phyloP scores from a whole-genome alignment of 2,888 invertebrate genomes.

The Elaeidobius kamerunicus region DNA sequence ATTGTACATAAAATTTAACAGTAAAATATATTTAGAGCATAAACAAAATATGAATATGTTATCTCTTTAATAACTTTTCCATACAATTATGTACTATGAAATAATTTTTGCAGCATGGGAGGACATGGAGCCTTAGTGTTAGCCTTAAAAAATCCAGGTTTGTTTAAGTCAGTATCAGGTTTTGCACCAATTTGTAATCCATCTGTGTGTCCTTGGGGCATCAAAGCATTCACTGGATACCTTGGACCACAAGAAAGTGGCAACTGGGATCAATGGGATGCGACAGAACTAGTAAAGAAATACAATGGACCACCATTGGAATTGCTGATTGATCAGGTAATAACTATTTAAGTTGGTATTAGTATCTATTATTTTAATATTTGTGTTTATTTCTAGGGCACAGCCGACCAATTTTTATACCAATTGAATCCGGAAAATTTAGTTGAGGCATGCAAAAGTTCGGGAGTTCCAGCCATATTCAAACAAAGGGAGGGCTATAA shows the following conservation, averaged over 20 bases:
- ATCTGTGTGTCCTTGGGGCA: slow-evolving; percentile 79
- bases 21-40: too few species aligned
- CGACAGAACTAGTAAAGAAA: slow-evolving; percentile 73
- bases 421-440: slow-evolving; percentile 84
- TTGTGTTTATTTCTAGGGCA: slow-evolving; percentile 64
- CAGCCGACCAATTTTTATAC: slow-evolving; percentile 74
- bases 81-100: too few species aligned
- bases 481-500: slow-evolving; percentile 85
- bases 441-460: slow-evolving; percentile 66
- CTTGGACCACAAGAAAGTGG: slow-evolving; percentile 65
- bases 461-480: slow-evolving; percentile 65
- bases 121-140: slow-evolving; percentile 94
- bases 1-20: too few species aligned
- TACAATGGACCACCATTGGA: slow-evolving; percentile 83
- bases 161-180: slow-evolving; percentile 86
- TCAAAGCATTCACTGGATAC: slow-evolving; percentile 80
- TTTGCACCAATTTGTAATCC: slow-evolving; percentile 96
- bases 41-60: too few species aligned
- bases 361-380: slow-evolving; percentile 1
- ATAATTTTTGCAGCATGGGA: slow-evolving; percentile 77
- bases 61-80: too few species aligned
- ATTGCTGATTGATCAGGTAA: slow-evolving; percentile 86
- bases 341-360: slow-evolving; percentile 1
- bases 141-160: slow-evolving; percentile 85
- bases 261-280: slow-evolving; percentile 83